Evolutionary conservation across 2,113 vertebrate species (phyloP).

Genomic region (Typhlomys cinereus): DNA sequence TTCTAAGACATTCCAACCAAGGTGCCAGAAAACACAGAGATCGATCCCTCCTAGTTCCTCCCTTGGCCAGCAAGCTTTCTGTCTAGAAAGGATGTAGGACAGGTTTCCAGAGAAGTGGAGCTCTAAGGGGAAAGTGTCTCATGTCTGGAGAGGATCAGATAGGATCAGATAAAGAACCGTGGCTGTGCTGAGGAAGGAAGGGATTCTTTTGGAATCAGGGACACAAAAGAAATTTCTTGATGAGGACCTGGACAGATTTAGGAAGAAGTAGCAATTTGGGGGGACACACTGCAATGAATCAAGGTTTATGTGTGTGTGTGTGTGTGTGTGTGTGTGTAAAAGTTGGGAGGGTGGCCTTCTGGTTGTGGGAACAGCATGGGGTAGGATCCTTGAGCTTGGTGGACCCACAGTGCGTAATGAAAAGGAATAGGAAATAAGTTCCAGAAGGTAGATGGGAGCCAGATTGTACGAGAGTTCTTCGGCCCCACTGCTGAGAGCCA

Average conservation of each 20-base stretch:
- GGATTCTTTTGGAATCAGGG: background rate
- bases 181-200: background rate
- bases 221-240: background rate
- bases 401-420: background rate
- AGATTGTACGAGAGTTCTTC: background rate
- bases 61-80: background rate
- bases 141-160: background rate
- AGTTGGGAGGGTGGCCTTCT: background rate
- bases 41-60: background rate
- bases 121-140: background rate
- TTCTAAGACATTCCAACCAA: conserved; percentile 15
- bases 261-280: background rate
- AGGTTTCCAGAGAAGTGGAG: background rate
- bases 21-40: background rate
- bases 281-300: background rate
- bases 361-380: background rate
- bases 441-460: conserved; percentile 17
- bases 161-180: background rate
- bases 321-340: background rate
- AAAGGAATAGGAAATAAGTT: background rate
- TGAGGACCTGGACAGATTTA: background rate
- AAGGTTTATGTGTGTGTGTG: too few relatives aligned
- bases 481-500: background rate
- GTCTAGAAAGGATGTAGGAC: background rate
- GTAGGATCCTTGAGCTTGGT: background rate